Evolutionary conservation across 2,797 vertebrate genomes (phyloP), one percentile per base, ranked within the genome.

Genomic region (Syngnathus rostellatus): DNA sequence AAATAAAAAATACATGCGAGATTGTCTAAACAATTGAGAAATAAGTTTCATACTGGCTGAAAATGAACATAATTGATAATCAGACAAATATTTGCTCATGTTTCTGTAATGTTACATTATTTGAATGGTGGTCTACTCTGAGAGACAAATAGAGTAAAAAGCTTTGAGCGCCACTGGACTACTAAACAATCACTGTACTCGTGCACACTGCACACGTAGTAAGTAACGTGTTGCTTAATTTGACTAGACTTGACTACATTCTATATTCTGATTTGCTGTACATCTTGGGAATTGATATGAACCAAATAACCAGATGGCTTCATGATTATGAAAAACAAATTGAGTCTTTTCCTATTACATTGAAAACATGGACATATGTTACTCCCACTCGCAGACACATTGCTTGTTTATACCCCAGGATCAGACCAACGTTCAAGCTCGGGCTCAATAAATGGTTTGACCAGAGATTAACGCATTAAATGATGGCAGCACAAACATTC

Each of bases 331-430:
- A 21, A 62, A 62, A 62, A 39, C 58, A 8, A 40, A 8, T 37
- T 12, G 72, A 72, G 17, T 31, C n/a, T 25, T 48, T 63, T 17
- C n/a, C 62, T n/a, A n/a, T 55, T 60, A 62, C 43, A 61, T 57
- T 37, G 62, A 37, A 31, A 66, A 51, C 40, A 66, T 50, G 55
- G 43, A 50, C 43, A 25, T 31, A 55, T 51, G 55, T 64, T 61
- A 67, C 66, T 53, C 17, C 25, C 68, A 74, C 69, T 66, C 54
- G 46, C 45, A 69, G 40, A 72, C 64, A 68, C 62, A 45, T 51
- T 57, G 37, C 31, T 39, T 10, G 17, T 61, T 61, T 41, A 41
- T 4, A 61, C 38, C 19, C 59, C 48, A 21, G 7, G 48, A 41
- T 23, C 59, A 46, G 65, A 57, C 60, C n/a, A 41, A 59, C 12